These are phyloP conservation scores for Pachycephala philippinensis DNA, from an alignment of 2,113 vertebrate species.

Conservation along the genomic window DNA sequence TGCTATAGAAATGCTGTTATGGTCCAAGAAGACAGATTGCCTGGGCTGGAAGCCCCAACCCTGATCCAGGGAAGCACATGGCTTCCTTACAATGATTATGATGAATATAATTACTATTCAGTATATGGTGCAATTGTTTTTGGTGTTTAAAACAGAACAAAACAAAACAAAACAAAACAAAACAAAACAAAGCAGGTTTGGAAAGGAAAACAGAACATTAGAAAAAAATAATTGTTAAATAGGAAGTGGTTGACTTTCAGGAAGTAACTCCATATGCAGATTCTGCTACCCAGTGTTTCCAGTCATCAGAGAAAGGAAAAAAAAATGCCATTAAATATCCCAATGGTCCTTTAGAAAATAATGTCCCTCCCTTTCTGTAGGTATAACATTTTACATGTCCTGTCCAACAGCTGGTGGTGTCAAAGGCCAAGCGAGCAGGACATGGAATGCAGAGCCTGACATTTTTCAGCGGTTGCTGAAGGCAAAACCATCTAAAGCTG, in stretches of 20 bases:
- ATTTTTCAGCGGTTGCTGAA: neutral
- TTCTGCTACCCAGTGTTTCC: neutral
- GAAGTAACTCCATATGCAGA: neutral
- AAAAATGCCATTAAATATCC: neutral
- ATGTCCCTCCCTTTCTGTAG: neutral
- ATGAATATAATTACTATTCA: constrained; percentile 30
- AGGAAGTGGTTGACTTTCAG: constrained; percentile 47
- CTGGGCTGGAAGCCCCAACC: constrained; percentile 1
- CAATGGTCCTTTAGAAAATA: neutral
- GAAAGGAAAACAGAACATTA: constrained; percentile 10
- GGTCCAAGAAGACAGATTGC: constrained; percentile 17
- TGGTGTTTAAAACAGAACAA: constrained; percentile 16
- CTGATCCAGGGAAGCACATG: constrained; percentile 47
- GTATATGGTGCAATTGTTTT: constrained; percentile 24
- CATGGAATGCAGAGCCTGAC: neutral
- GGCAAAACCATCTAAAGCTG: constrained; percentile 53
- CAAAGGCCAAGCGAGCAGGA: neutral
- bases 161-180: constrained; percentile 19
- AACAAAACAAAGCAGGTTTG: constrained; percentile 11
- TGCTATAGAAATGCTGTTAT: neutral
- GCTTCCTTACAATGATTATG: constrained; percentile 7
- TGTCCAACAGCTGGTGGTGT: constrained; percentile 10
- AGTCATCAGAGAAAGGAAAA: neutral
- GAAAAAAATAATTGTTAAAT: neutral
- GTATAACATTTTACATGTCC: neutral